Base-by-base conservation (phyloP, 1,140 invertebrate genomes). In the Drosophila orena region DNA sequence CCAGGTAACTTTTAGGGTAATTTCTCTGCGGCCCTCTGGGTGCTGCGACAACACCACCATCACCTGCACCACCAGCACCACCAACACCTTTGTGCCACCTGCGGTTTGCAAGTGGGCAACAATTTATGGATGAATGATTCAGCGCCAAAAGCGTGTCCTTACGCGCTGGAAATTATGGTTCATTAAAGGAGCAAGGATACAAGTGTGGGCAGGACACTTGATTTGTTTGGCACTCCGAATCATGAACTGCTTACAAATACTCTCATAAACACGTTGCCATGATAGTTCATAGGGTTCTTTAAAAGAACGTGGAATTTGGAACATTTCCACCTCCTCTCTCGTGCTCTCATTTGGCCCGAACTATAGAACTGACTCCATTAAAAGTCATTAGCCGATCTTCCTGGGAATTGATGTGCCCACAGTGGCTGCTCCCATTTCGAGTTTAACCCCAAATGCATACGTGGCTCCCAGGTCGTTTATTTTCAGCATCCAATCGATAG, bases 401-500 rank as follows among this genome's bases (percentile, higher is more conserved):
- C 15, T 35, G 49, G 49, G 49, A 20, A 35, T 35, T 35, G 35
- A 12, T 35, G 30, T 20, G 35, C 17, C 20, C 47, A 47, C 8
- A 34, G 17, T 17, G 47, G 47, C 47, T 34, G 47, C 10, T 50
- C 47, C 47, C 47, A 30, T 30, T 50, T 5, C n/a, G 27, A 50
- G 49, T 12, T 52, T 52, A 52, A 35, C 49, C 46, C 24, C 4
- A 56, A 30, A n/a, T 46, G 34, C 42, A 30, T 27, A 17, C 34
- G 15, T 27, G 38, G 43, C 34, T 56, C 58, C 49, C 50, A 30
- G 55, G 55, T 52, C 52, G 46, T 73, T 89, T 88, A 88, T 89
- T 84, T 89, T 89, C 71, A 89, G 79, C 77, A 54, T 64, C 61
- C 61, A 89, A 89, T 89, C 84, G 79, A 89, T 89, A 77, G 68